These are phyloP conservation scores for Lampris incognitus DNA, from an alignment of 2,113 vertebrate species.

Conservation along the genomic window DNA sequence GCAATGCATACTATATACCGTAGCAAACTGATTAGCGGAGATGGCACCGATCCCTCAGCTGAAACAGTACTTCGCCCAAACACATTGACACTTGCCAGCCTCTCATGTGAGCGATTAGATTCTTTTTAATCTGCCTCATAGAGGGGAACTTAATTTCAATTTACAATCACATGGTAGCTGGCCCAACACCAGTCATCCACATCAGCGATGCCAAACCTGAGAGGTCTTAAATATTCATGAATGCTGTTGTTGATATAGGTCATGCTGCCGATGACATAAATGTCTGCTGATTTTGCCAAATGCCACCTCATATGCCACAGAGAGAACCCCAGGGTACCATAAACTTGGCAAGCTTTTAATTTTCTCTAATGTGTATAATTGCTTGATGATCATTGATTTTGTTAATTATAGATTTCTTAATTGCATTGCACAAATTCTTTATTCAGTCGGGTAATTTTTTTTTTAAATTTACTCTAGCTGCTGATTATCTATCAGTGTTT, in stretches of 20 bases:
- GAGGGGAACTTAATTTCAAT: slow-evolving; percentile 57
- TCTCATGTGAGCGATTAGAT: slow-evolving; percentile 49
- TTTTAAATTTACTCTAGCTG: not conserved
- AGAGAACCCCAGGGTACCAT: slow-evolving; percentile 38
- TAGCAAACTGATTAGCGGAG: slow-evolving; percentile 38
- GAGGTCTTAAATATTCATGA: slow-evolving; percentile 59
- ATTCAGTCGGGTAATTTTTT: not conserved
- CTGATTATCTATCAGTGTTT: not conserved
- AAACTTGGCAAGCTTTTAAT: slow-evolving; percentile 32
- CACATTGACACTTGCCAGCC: slow-evolving; percentile 51
- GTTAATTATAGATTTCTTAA: slow-evolving; percentile 23
- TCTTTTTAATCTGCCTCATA: slow-evolving; percentile 25
- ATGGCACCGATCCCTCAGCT: slow-evolving; percentile 33
- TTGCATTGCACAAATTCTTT: slow-evolving; percentile 19
- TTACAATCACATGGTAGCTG: slow-evolving; percentile 55
- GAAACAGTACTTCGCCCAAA: slow-evolving; percentile 48
- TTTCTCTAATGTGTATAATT: slow-evolving; percentile 30
- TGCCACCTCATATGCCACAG: slow-evolving; percentile 26
- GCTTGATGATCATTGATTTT: slow-evolving; percentile 42
- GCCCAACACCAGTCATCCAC: slow-evolving; percentile 50
- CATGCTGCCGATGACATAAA: slow-evolving; percentile 37
- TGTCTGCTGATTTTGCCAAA: slow-evolving; percentile 32
- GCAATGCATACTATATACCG: slow-evolving; percentile 17
- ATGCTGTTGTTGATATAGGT: slow-evolving; percentile 44
- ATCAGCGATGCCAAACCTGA: slow-evolving; percentile 48